Percentiles rank a stretch among this genome's conserved stretches.
These are phyloP conservation scores for Drosophila meridionalis DNA, from an alignment of 2,888 invertebrate genomes.

Conservation along the genomic window DNA sequence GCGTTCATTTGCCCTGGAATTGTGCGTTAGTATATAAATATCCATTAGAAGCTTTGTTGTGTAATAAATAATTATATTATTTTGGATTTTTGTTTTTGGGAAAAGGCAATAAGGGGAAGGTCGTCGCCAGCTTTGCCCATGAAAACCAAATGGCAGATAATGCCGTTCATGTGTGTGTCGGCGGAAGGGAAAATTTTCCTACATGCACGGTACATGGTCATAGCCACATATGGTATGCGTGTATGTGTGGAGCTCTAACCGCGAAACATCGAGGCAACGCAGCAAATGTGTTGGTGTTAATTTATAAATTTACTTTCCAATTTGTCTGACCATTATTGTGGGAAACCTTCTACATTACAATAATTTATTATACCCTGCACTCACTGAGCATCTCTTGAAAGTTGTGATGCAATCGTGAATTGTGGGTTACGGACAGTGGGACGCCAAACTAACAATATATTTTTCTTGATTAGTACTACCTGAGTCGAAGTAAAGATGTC, in stretches of 20 bases:
- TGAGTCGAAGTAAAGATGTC: neutral
- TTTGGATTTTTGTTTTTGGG: conserved; percentile 4
- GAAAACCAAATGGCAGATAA: conserved; percentile 31
- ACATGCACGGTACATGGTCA: neutral
- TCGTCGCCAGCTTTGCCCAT: conserved; percentile 45
- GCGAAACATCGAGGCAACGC: neutral
- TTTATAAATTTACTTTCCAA: conserved; percentile 22
- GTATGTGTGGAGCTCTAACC: conserved; percentile 4
- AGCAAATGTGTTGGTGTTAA: conserved; percentile 3
- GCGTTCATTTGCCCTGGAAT: conserved; percentile 20
- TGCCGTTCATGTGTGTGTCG: neutral
- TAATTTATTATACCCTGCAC: neutral
- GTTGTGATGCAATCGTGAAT: neutral
- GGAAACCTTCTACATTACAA: neutral
- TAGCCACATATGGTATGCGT: conserved; percentile 2
- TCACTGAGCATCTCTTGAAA: neutral
- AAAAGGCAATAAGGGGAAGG: conserved; percentile 46
- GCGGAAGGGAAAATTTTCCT: conserved; percentile 13
- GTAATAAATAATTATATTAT: conserved; percentile 33
- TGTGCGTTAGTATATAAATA: conserved; percentile 26
- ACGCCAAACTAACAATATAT: neutral
- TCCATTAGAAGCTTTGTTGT: conserved; percentile 40
- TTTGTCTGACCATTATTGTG: conserved; percentile 9
- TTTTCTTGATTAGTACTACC: neutral
- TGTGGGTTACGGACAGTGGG: too few relatives aligned